phyloP scores from a whole-genome alignment of 2,113 vertebrate species.

The Melierax canorus region DNA sequence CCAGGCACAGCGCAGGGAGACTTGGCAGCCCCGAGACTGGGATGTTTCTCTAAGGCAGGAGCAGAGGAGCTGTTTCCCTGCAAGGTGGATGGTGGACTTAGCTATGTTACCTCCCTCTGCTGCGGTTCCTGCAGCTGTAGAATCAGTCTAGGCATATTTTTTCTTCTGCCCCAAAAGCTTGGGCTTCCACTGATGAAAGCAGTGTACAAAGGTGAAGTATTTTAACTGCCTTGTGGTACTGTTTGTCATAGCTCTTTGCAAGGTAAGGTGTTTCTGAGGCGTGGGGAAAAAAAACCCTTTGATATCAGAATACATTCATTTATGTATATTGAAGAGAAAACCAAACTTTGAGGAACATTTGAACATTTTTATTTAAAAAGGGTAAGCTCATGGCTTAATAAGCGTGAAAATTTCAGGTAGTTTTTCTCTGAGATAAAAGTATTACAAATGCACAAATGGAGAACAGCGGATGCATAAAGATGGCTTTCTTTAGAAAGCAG shows the following conservation, averaged over 20 bases:
- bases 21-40: not conserved
- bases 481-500: not conserved
- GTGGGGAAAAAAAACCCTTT: not conserved
- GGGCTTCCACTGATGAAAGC: not conserved
- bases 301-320: not conserved
- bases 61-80: not conserved
- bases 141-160: not conserved
- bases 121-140: not conserved
- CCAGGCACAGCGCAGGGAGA: not conserved
- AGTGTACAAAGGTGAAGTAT: not conserved
- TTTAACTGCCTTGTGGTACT: not conserved
- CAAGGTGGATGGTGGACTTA: not conserved
- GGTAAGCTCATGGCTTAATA: not conserved
- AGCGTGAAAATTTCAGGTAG: not conserved
- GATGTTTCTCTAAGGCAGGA: not conserved
- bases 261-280: not conserved
- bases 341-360: not conserved
- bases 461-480: not conserved
- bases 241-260: not conserved
- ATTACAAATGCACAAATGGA: not conserved
- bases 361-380: not conserved
- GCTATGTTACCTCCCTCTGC: not conserved
- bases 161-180: not conserved
- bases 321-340: not conserved
- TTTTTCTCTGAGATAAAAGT: not conserved